Evolutionary conservation across 2,113 vertebrate genomes (phyloP).

Genomic region (Alosa alosa): DNA sequence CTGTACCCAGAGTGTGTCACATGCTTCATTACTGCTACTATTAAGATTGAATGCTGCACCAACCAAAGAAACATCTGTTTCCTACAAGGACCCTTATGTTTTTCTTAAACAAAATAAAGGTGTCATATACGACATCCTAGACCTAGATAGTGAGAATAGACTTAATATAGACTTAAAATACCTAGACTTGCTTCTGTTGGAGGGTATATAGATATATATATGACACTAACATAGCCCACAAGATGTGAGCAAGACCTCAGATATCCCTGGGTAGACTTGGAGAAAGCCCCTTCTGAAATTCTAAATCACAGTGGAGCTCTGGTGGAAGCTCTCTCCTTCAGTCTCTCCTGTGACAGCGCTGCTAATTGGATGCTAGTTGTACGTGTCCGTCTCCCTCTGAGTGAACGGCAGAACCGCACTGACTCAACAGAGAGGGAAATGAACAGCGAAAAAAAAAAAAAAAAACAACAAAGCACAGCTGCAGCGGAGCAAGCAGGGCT

Average conservation of each 20-base stretch:
- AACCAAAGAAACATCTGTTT: too few species aligned
- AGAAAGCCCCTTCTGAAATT: background rate
- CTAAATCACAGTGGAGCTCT: background rate
- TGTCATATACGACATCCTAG: too few species aligned
- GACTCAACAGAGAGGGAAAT: background rate
- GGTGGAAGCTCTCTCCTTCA: background rate
- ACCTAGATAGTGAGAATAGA: too few species aligned
- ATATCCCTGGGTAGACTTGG: background rate
- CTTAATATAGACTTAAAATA: too few species aligned
- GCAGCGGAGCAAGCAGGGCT: background rate
- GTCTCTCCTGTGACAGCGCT: background rate
- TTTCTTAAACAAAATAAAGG: too few species aligned
- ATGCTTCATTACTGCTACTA: too few species aligned
- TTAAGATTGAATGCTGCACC: too few species aligned
- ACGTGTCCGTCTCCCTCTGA: background rate
- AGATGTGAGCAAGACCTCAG: background rate
- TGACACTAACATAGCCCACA: background rate
- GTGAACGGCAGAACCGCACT: background rate
- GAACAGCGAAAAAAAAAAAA: background rate
- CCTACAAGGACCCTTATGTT: too few species aligned
- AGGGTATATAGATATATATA: background rate
- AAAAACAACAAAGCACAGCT: background rate
- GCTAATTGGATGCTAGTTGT: background rate
- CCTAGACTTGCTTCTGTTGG: background rate
- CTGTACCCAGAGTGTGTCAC: too few species aligned